Evolutionary conservation across 2,888 invertebrate genomes (phyloP).

Genomic region (Ormyrus rosae): DNA sequence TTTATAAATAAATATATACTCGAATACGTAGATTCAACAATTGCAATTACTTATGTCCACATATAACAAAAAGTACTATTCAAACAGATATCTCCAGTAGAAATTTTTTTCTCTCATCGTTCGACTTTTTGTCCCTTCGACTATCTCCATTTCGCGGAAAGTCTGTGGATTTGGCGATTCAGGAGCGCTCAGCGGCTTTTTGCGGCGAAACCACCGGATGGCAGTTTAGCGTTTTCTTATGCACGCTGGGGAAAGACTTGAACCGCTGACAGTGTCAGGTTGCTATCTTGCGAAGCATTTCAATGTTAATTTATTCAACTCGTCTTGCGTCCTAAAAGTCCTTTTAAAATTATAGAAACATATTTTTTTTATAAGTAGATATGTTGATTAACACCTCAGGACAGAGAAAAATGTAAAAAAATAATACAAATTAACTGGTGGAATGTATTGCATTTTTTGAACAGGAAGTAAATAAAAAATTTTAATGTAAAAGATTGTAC

Average conservation of each 20-base stretch:
- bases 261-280: constrained; percentile 20
- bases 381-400: too few species aligned
- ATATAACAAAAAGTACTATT: not conserved
- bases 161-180: constrained; percentile 29
- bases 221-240: constrained; percentile 39
- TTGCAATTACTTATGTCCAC: not conserved
- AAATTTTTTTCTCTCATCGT: not conserved
- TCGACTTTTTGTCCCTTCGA: constrained; percentile 1
- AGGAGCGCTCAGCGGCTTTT: constrained; percentile 23
- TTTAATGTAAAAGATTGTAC: too few species aligned
- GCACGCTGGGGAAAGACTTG: not conserved
- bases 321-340: not conserved
- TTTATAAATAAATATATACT: too few species aligned
- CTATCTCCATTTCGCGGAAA: constrained; percentile 21
- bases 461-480: too few species aligned
- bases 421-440: too few species aligned
- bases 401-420: too few species aligned
- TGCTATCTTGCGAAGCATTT: constrained; percentile 20
- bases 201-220: constrained; percentile 41
- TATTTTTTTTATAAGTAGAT: too few species aligned
- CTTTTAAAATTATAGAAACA: too few species aligned
- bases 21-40: too few species aligned
- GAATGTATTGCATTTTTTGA: too few species aligned
- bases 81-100: not conserved
- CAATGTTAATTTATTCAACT: constrained; percentile 12